Base-by-base conservation (phyloP, 2,888 invertebrate species). In the Schrankia costaestrigalis region DNA sequence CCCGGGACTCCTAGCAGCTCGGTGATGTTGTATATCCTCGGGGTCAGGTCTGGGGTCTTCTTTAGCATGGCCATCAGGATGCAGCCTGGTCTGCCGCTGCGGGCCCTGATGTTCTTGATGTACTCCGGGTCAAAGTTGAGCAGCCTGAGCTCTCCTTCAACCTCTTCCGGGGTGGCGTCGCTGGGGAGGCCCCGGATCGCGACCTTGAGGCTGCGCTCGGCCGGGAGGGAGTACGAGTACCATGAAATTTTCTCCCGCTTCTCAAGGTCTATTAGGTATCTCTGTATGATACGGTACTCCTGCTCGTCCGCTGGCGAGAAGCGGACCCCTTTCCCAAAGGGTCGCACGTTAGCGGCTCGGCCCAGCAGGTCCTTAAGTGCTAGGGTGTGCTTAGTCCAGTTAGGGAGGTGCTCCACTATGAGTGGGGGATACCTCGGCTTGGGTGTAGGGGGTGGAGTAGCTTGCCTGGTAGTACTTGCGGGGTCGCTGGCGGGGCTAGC, bases 171-270 rank as follows among this genome's bases (percentile, higher is more conserved):
- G 7, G 10, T 8, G 1, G 15, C 22, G 24, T 31, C 13, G 5
- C 4, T 6, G 0, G 31, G 24, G 3, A 31, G 24, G 3, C 31
- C 24, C 1, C 31, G 10, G 3, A 31, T 31, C 17, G 31, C 24
- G 6, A 31, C 24, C 12, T 31, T 31, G 3, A 31, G 3, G 18
- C 9, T 17, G 3, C 11, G 6, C 10, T 31, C 31, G 3, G 8
- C 12, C 6, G 24, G 17, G 5, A 13, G 31, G 2, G 25, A 18
- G 18, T 31, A 31, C 0, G 31, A 25, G 13, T 25, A 31, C 31
- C 31, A 31, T 7, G 12, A 15, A 2, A 31, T 13, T 0, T n/a
- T 11, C 6, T 31, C 31, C 3, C 11, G 10, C 7, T 9, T 12
- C 3, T 25, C 18, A 0, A 31, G 17, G 1, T 17, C 17, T 5